Evolutionary conservation across 2,888 invertebrate species (phyloP).

Genomic region (Chrysolina oricalcia): DNA sequence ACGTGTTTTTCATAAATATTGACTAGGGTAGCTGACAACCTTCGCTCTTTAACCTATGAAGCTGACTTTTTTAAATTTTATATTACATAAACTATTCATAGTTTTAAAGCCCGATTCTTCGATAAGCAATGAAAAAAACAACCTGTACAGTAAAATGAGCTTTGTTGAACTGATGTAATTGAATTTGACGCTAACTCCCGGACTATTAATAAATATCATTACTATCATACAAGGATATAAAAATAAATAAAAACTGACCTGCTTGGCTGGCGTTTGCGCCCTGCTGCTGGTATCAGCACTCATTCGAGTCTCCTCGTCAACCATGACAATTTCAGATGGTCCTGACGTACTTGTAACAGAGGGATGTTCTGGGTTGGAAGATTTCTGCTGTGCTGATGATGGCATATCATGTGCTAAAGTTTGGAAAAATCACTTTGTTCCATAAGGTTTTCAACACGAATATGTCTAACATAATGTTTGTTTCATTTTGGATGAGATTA

Average conservation of each 20-base stretch:
- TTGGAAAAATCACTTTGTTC: not conserved
- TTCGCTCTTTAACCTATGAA: too few relatives aligned
- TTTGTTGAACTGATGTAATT: too few relatives aligned
- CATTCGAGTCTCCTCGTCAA: constrained; percentile 85
- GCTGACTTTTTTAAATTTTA: too few relatives aligned
- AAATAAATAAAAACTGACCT: constrained; percentile 56
- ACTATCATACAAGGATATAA: too few relatives aligned
- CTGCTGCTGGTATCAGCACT: constrained; percentile 77
- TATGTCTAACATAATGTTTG: not conserved
- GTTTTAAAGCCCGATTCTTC: too few relatives aligned
- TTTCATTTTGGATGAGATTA: too few relatives aligned
- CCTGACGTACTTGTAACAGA: constrained; percentile 42
- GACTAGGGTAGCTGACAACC: too few relatives aligned
- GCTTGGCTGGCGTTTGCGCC: constrained; percentile 70
- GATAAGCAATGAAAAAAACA: too few relatives aligned
- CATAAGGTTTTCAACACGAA: not conserved
- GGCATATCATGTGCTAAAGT: constrained; percentile 17
- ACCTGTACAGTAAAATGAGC: too few relatives aligned
- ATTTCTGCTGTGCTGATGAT: constrained; percentile 24
- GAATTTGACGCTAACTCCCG: too few relatives aligned
- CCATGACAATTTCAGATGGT: constrained; percentile 73
- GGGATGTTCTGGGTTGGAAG: constrained; percentile 35
- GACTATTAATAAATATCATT: not conserved
- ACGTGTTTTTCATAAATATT: too few relatives aligned
- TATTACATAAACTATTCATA: too few relatives aligned